A percentile compares a stretch with the other conserved stretches of the same genome.
phyloP scores from a whole-genome alignment of 2,888 invertebrate species.

The Patella ulyssiponensis region DNA sequence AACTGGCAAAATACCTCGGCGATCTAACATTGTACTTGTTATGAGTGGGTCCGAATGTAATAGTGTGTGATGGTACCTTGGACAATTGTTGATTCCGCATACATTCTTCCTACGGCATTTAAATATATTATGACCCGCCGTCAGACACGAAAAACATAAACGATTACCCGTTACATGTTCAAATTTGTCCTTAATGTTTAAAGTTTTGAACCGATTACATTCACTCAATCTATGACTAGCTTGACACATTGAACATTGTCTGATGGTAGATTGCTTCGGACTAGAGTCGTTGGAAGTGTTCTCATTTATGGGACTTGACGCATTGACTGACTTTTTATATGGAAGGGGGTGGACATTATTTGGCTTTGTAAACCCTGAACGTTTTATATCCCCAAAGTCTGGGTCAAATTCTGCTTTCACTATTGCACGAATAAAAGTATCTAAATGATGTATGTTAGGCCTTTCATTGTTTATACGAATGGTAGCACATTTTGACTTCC shows the following conservation, averaged over 20 bases:
- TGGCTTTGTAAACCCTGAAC: no score
- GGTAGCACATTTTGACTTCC: slow-evolving; percentile 3
- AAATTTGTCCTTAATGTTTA: neutral
- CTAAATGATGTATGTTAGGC: slow-evolving; percentile 10
- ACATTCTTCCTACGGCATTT: slow-evolving; percentile 5
- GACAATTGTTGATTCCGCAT: neutral
- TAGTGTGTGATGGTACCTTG: neutral
- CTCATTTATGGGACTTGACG: no score
- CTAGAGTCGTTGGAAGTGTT: no score
- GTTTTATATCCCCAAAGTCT: slow-evolving; percentile 25
- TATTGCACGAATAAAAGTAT: slow-evolving; percentile 11
- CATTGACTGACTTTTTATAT: no score
- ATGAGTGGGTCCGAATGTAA: neutral
- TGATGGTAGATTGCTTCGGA: neutral
- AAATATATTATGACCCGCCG: neutral
- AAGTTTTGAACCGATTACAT: neutral
- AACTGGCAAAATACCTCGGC: neutral
- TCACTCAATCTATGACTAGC: neutral
- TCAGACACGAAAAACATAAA: slow-evolving; percentile 24
- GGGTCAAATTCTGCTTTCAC: slow-evolving; percentile 27
- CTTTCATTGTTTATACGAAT: slow-evolving; percentile 16
- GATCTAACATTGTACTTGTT: neutral
- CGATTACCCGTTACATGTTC: neutral
- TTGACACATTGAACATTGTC: slow-evolving; percentile 4
- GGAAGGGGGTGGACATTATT: no score